These are phyloP conservation scores for Gnathonemus echidnorhynchus DNA, from an alignment of 2,113 vertebrate species.

Conservation along the genomic window DNA sequence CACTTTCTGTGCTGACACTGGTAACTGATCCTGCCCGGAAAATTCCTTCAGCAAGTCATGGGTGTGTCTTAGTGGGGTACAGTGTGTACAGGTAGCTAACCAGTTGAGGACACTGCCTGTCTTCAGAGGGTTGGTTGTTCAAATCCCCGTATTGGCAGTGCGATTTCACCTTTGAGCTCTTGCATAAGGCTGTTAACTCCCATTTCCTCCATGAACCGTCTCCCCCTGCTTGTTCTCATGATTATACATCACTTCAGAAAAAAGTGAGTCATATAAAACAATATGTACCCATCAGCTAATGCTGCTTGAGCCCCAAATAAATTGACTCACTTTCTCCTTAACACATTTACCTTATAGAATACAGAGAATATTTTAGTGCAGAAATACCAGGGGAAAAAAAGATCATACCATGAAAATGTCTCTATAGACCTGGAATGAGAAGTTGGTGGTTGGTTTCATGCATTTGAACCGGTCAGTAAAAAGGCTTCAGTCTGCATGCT, in stretches of 20 bases:
- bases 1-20: background rate
- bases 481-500: background rate
- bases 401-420: background rate
- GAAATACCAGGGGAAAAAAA: background rate
- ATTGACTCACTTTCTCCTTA: background rate
- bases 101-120: background rate
- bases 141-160: background rate
- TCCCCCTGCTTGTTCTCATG: background rate
- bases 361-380: background rate
- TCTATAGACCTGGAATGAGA: background rate
- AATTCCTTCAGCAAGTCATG: background rate
- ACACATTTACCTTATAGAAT: background rate
- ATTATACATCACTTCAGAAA: background rate
- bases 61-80: background rate
- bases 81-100: background rate
- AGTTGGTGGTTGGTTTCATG: background rate
- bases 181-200: background rate
- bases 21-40: background rate
- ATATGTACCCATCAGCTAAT: background rate
- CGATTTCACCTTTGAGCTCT: background rate
- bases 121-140: background rate
- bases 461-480: background rate
- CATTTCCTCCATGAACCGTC: background rate
- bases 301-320: background rate
- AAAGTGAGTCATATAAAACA: background rate